Percentiles rank a stretch among this genome's conserved stretches.
Conservation (phyloP, 1,140 invertebrate species). For the Pseudomyrmex dendroicus region DNA sequence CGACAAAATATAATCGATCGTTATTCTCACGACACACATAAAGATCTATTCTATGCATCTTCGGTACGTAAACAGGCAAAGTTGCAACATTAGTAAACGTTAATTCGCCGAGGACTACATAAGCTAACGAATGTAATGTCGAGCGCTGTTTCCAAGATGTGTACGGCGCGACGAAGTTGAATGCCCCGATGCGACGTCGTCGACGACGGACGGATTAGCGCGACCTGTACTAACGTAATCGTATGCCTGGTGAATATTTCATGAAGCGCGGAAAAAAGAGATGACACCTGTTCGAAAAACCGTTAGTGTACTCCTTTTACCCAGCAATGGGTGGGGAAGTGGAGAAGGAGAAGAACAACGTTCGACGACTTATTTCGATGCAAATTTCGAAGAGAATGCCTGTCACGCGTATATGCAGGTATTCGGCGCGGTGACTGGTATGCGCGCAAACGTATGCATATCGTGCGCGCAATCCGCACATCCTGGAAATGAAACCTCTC, state of each 20-base stretch:
- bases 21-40: slow-evolving; percentile 29
- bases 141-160: slow-evolving; percentile 64
- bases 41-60: not conserved
- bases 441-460: not conserved
- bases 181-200: slow-evolving; percentile 38
- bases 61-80: slow-evolving; percentile 47
- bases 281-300: slow-evolving; percentile 81
- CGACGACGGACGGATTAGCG: slow-evolving; percentile 73
- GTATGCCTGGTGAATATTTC: slow-evolving; percentile 82
- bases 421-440: slow-evolving; percentile 29
- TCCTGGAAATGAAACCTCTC: slow-evolving; percentile 12
- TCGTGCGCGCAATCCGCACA: not conserved
- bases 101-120: slow-evolving; percentile 63
- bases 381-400: slow-evolving; percentile 77
- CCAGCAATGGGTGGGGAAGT: slow-evolving; percentile 65
- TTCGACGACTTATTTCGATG: slow-evolving; percentile 79
- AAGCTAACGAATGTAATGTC: slow-evolving; percentile 71
- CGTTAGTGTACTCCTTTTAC: slow-evolving; percentile 79
- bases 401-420: slow-evolving; percentile 36
- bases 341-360: slow-evolving; percentile 68
- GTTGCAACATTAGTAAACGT: slow-evolving; percentile 34
- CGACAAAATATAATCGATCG: slow-evolving; percentile 18
- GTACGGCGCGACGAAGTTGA: slow-evolving; percentile 43
- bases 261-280: slow-evolving; percentile 81
- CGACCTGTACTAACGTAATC: slow-evolving; percentile 70